Evolutionary conservation across 2,113 vertebrate genomes (phyloP).

Genomic region (Pseudorectes ferrugineus): DNA sequence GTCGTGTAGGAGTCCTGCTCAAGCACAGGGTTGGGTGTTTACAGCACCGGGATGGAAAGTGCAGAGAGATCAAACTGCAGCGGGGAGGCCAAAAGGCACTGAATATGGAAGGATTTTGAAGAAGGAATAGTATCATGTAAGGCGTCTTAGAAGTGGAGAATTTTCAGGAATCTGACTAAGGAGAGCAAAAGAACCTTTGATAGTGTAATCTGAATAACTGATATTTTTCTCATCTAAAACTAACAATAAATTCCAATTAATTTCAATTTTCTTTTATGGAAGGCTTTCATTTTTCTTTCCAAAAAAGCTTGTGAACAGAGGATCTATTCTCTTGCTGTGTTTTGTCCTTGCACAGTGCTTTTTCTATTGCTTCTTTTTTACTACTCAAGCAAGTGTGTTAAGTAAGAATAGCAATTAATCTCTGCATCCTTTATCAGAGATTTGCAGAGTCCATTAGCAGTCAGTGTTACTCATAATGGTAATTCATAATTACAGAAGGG

Average conservation of each 20-base stretch:
- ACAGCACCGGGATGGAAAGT: background rate
- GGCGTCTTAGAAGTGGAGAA: background rate
- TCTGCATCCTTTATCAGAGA: background rate
- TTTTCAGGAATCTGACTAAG: constrained; percentile 3
- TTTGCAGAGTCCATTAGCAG: background rate
- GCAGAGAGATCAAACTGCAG: background rate
- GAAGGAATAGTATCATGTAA: background rate
- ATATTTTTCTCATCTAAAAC: constrained; percentile 25
- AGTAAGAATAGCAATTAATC: background rate
- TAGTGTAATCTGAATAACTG: constrained; percentile 30
- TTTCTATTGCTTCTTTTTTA: background rate
- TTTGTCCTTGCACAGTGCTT: background rate
- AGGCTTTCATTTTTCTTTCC: background rate
- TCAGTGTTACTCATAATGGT: background rate
- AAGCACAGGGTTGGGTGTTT: background rate
- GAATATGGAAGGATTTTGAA: background rate
- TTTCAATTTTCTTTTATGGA: background rate
- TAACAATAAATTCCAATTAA: constrained; percentile 15
- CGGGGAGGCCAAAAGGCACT: background rate
- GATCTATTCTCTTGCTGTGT: background rate
- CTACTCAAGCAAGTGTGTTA: background rate
- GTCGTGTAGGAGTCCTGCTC: background rate
- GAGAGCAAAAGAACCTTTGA: constrained; percentile 5
- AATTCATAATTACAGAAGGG: background rate
- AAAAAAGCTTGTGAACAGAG: background rate